Evolutionary conservation across 2,888 invertebrate genomes (phyloP).

Genomic region (Drosophila putrida): DNA sequence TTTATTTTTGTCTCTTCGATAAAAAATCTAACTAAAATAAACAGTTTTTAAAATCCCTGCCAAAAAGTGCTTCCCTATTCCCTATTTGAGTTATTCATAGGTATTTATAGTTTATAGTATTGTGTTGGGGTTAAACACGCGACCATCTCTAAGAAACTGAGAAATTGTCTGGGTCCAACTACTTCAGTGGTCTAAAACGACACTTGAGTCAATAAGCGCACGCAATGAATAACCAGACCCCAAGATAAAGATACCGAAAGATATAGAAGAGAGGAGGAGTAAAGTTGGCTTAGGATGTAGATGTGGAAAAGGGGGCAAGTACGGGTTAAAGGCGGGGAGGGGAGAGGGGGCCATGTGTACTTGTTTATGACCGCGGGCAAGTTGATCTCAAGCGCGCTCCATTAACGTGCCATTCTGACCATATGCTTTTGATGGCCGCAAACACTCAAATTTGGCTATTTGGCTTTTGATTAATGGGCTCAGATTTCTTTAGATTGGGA

Average conservation of each 20-base stretch:
- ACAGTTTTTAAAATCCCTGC: neutral
- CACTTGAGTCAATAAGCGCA: conserved; percentile 74
- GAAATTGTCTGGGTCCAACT: conserved; percentile 54
- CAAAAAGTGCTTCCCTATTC: neutral
- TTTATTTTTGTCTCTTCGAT: too few relatives aligned
- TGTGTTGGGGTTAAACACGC: neutral
- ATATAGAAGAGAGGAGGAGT: too few relatives aligned
- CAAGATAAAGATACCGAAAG: neutral
- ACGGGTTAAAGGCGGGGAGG: neutral
- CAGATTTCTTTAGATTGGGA: conserved; percentile 11
- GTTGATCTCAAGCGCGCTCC: conserved; percentile 22
- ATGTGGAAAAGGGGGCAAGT: too few relatives aligned
- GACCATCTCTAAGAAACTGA: conserved; percentile 21
- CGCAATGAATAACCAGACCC: conserved; percentile 35
- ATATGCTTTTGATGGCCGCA: conserved; percentile 30
- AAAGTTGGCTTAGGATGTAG: too few relatives aligned
- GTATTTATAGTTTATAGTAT: neutral
- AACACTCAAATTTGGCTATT: conserved; percentile 37
- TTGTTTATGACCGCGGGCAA: conserved; percentile 31
- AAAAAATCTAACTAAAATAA: too few relatives aligned
- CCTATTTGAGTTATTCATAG: neutral
- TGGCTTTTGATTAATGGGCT: conserved; percentile 60
- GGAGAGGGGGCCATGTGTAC: conserved; percentile 6
- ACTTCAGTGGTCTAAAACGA: conserved; percentile 81
- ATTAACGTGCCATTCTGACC: conserved; percentile 53